Evolutionary conservation across 1,140 invertebrate genomes (phyloP), one percentile per base, ranked within the genome.

Genomic region (Augochlora pura): DNA sequence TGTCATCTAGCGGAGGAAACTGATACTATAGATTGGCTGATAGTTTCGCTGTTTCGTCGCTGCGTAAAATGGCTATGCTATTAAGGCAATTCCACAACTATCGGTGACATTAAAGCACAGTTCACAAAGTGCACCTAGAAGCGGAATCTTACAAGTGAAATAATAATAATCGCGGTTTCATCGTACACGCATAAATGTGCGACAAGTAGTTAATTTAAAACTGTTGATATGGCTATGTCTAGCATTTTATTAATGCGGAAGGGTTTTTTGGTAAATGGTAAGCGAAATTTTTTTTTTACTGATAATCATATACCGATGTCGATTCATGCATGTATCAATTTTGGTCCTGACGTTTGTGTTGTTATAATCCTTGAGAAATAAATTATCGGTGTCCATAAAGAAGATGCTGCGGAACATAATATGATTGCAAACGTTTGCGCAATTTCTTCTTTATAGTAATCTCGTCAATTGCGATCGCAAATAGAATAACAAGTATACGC

Each of bases 151-250:
- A 7, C 46, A 46, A 64, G 62, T 64, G 69, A 66, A 77, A 78
- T 65, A 78, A 65, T 70, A 77, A 54, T 72, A 57, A 54, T 72
- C 57, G 38, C 23, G 4, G 60, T 72, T 78, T 78, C 38, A 46
- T 64, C 38, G 46, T 72, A 21, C 32, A 16, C 3, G 6, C 14
- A 78, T 72, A 72, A 72, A 78, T 78, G 60, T 23, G 49, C 9
- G 60, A 57, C 68, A 78, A 78, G 68, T 78, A 78, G 57, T 81
- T 85, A 80, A 76, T 77, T 64, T 72, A 67, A 70, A 71, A 72
- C 57, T 32, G n/a, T 57, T 42, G 52, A 78, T 21, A 88, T 88
- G 86, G 81, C 86, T 63, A 83, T 80, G 79, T 68, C 75, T 46
- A 80, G 71, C 18, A 59, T 84, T 46, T 66, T 73, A 39, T 72